These are phyloP conservation scores for Caerostris extrusa DNA, from an alignment of 1,140 invertebrate genomes.

Conservation along the genomic window DNA sequence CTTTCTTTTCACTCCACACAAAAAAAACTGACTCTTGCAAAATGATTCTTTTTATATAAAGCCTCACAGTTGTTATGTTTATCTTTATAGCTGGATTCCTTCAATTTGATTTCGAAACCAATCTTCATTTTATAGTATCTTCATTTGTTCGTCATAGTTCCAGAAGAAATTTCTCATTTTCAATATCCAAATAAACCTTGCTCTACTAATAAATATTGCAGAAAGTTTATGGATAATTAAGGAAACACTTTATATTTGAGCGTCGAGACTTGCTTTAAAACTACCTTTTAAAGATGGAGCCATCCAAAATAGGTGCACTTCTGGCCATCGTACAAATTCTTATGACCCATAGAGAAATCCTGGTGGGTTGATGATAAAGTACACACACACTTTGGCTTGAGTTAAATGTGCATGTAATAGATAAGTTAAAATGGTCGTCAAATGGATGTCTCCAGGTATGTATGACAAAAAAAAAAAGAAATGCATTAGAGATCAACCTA, in stretches of 20 bases:
- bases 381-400: not conserved
- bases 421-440: not conserved
- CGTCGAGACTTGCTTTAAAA: not conserved
- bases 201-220: no score
- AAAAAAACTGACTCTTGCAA: no score
- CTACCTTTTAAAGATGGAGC: not conserved
- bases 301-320: not conserved
- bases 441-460: not conserved
- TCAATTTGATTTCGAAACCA: no score
- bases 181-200: no score
- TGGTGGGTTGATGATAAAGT: not conserved
- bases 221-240: not conserved
- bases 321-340: not conserved
- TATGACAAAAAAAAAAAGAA: not conserved
- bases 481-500: not conserved
- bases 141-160: no score
- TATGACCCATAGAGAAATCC: conserved; percentile 33
- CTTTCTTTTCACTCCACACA: no score
- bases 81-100: no score
- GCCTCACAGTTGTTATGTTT: no score
- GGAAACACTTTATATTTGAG: not conserved
- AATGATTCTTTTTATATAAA: no score
- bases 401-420: conserved; percentile 19
- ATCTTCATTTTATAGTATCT: no score
- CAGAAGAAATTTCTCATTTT: no score